phyloP scores from a whole-genome alignment of 2,113 vertebrate genomes.

The Leuciscus idus region DNA sequence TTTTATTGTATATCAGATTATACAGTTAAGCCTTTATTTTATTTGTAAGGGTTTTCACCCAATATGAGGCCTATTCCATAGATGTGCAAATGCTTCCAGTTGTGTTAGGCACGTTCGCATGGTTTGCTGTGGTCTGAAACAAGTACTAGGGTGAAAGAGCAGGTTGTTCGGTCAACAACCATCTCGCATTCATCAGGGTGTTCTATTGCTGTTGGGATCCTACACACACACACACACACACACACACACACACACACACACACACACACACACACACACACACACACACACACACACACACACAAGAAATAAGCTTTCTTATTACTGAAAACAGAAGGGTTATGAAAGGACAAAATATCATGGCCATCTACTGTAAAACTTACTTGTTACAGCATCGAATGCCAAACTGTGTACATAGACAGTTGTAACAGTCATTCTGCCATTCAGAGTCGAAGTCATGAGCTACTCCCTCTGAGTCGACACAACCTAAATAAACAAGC shows the following conservation, averaged over 20 bases:
- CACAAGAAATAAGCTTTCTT: neutral
- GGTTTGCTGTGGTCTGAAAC: constrained; percentile 15
- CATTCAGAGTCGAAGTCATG: constrained; percentile 11
- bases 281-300: neutral
- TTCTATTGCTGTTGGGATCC: neutral
- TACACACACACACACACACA: neutral
- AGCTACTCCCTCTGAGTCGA: neutral
- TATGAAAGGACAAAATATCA: neutral
- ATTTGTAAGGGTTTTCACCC: neutral
- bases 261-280: too few relatives aligned
- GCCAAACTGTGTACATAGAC: neutral
- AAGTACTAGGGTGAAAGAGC: neutral
- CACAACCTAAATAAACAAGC: constrained; percentile 8
- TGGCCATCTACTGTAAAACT: neutral
- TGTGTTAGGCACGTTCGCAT: neutral
- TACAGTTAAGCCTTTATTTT: neutral
- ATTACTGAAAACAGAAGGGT: neutral
- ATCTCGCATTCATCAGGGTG: constrained; percentile 3
- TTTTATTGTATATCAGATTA: neutral
- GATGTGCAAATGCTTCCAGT: neutral
- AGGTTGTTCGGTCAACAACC: constrained; percentile 15
- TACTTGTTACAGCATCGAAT: constrained; percentile 16
- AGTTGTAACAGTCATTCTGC: constrained; percentile 5
- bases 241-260: neutral
- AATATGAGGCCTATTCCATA: neutral